Evolutionary conservation across 1,140 invertebrate species (phyloP).

Genomic region (Scaptomyza montana): DNA sequence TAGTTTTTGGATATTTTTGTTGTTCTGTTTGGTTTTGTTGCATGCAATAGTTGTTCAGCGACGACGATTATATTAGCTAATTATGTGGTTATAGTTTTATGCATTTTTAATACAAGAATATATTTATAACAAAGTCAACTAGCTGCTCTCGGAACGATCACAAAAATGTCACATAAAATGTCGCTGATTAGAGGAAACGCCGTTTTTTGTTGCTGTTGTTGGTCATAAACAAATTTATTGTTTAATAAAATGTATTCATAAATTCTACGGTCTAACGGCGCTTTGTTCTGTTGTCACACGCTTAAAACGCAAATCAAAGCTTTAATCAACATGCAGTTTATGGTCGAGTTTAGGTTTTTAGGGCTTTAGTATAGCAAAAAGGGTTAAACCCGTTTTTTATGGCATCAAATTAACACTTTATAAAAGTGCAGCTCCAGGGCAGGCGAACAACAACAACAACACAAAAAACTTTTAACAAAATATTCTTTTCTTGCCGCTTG

Average conservation of each 20-base stretch:
- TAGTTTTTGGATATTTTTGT: conserved; percentile 32
- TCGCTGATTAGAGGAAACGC: conserved; percentile 61
- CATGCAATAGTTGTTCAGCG: conserved; percentile 70
- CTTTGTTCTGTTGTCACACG: conserved; percentile 48
- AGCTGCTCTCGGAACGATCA: not conserved
- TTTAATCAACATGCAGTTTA: conserved; percentile 38
- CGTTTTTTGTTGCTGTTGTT: conserved; percentile 36
- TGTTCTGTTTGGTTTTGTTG: conserved; percentile 2
- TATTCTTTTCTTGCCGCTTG: conserved; percentile 39
- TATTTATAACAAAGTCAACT: conserved; percentile 42
- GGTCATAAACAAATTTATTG: conserved; percentile 70
- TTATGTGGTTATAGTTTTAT: conserved; percentile 82
- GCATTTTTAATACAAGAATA: conserved; percentile 77
- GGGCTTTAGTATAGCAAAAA: conserved; percentile 36
- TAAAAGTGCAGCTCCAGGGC: conserved; percentile 74
- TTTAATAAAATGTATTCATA: conserved; percentile 78
- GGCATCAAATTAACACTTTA: conserved; percentile 76
- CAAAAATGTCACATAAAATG: conserved; percentile 61
- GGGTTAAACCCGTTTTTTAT: conserved; percentile 33
- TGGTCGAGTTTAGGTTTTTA: conserved; percentile 17
- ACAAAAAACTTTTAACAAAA: conserved; percentile 40
- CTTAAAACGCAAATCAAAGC: conserved; percentile 59
- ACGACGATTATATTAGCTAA: conserved; percentile 75
- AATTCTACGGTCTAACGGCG: conserved; percentile 60
- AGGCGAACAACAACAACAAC: conserved; percentile 37